Conservation (phyloP, 2,113 vertebrate genomes). For the Copsychus sechellarum region DNA sequence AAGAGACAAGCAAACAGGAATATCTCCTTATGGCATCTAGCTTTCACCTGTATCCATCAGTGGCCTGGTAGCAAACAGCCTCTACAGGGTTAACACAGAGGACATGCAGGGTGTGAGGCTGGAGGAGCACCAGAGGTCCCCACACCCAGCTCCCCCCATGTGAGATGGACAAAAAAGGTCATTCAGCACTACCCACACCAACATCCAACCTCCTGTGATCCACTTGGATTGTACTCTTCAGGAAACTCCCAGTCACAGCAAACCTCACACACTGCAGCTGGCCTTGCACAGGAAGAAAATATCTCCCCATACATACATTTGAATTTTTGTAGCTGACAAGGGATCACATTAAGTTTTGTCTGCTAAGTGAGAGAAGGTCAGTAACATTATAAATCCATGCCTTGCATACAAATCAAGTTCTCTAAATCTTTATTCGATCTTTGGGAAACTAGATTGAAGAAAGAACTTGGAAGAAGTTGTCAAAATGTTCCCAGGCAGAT, state of each 20-base stretch:
- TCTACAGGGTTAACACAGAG: background rate
- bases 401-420: background rate
- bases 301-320: background rate
- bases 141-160: accelerated
- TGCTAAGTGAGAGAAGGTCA: background rate
- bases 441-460: background rate
- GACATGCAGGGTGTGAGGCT: background rate
- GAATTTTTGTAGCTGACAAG: background rate
- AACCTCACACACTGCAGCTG: background rate
- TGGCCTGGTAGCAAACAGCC: background rate
- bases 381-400: background rate
- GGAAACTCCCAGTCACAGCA: background rate
- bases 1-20: background rate
- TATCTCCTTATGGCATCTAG: no score
- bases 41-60: background rate
- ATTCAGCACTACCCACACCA: background rate
- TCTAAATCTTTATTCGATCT: background rate
- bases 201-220: background rate
- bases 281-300: background rate
- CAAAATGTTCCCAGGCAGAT: background rate
- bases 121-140: background rate
- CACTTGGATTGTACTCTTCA: accelerated
- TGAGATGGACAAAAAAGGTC: background rate
- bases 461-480: background rate
- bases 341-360: background rate